These are phyloP conservation scores for Spisula subtruncata DNA, from an alignment of 2,888 invertebrate genomes.

Conservation along the genomic window DNA sequence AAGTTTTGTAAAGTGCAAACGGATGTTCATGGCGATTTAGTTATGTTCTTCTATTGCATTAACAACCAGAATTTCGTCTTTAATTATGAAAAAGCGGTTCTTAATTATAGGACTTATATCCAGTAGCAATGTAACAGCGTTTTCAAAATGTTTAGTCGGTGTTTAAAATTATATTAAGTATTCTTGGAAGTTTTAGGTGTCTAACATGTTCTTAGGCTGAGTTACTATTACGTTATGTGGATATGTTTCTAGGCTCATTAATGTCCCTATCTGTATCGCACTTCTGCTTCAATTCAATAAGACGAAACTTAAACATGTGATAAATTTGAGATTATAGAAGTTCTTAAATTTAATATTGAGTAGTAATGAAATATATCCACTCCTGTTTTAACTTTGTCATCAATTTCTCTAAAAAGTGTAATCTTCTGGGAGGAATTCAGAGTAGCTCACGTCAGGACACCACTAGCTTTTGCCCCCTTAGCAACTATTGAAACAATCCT, in stretches of 20 bases:
- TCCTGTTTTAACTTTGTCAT: not conserved
- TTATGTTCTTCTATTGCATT: not conserved
- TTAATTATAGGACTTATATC: too few relatives aligned
- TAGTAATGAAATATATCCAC: not conserved
- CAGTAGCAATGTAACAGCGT: too few relatives aligned
- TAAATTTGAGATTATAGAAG: too few relatives aligned
- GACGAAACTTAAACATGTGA: too few relatives aligned
- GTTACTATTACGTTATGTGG: not conserved
- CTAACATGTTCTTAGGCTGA: not conserved
- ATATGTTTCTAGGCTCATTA: not conserved
- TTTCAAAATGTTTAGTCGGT: too few relatives aligned
- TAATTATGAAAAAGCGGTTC: not conserved
- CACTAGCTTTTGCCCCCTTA: not conserved
- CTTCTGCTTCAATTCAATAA: not conserved
- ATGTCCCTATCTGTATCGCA: not conserved
- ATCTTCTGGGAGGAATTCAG: not conserved
- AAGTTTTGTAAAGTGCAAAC: too few relatives aligned
- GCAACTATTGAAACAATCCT: not conserved
- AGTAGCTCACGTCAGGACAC: not conserved
- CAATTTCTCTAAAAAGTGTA: not conserved
- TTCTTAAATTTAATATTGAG: too few relatives aligned
- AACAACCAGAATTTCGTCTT: not conserved
- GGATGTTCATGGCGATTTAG: too few relatives aligned
- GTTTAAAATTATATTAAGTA: too few relatives aligned
- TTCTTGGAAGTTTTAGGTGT: too few relatives aligned